Evolutionary conservation across 2,797 vertebrate species (phyloP).

Genomic region (Allobates femoralis): DNA sequence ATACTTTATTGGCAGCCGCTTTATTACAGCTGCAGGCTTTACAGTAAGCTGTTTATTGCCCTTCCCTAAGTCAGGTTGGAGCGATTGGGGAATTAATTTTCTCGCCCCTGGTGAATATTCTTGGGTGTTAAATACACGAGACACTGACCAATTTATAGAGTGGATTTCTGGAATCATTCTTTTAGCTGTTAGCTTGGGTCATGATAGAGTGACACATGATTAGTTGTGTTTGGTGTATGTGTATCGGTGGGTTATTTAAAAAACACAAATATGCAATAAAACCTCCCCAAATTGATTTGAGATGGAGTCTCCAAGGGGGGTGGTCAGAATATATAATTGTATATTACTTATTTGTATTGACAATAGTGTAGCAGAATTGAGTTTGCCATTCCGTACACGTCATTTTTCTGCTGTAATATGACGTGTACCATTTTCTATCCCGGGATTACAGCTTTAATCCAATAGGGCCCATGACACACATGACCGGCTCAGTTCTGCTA

Average conservation of each 20-base stretch:
- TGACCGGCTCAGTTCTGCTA: background rate
- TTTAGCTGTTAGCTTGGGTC: conserved; percentile 19
- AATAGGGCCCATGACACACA: background rate
- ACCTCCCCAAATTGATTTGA: too few relatives aligned
- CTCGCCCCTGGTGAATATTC: conserved; percentile 84
- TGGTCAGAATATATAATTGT: background rate
- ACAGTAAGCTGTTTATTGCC: conserved; percentile 82
- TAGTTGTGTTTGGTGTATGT: conserved; percentile 9
- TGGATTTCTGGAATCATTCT: conserved; percentile 56
- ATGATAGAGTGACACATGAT: background rate
- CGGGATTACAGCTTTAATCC: background rate
- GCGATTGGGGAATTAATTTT: conserved; percentile 86
- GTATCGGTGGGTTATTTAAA: background rate
- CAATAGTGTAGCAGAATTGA: background rate
- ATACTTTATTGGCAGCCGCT: conserved; percentile 78
- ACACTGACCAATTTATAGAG: conserved; percentile 75
- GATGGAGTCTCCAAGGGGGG: too few relatives aligned
- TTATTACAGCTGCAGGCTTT: conserved; percentile 83
- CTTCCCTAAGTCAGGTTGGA: conserved; percentile 82
- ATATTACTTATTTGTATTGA: background rate
- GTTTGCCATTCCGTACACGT: background rate
- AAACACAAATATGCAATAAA: background rate
- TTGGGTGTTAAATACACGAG: conserved; percentile 80
- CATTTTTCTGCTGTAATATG: too few relatives aligned
- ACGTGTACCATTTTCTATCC: background rate